Percentiles rank a stretch among this genome's conserved stretches.
Conservation (phyloP, 2,888 invertebrate species). For the Dryobotodes eremita region DNA sequence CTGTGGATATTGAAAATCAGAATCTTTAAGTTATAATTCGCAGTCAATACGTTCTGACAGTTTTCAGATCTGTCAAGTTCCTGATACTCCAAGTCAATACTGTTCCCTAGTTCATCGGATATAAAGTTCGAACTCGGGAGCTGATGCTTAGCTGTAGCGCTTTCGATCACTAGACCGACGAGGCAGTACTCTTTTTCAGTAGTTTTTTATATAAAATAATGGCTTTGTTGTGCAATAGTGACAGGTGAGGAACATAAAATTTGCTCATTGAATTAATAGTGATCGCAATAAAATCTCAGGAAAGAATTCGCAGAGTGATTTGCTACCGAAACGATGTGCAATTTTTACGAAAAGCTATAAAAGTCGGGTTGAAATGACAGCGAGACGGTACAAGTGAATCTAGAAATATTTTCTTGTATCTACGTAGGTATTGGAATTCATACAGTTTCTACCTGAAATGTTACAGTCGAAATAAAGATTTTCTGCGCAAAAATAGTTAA, state of each 20-base stretch:
- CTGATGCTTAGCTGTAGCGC: no score
- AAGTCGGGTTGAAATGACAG: constrained; percentile 48
- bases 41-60: not conserved
- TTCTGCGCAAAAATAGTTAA: not conserved
- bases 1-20: not conserved
- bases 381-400: constrained; percentile 27
- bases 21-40: not conserved
- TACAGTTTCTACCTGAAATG: not conserved
- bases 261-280: constrained; percentile 51
- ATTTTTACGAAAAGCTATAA: constrained; percentile 54
- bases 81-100: not conserved
- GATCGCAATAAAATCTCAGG: constrained; percentile 44
- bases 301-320: constrained; percentile 54
- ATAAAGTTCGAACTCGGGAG: no score
- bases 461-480: not conserved
- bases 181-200: no score
- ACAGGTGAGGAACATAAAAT: constrained; percentile 41
- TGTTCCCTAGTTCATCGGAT: not conserved
- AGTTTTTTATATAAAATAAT: no score
- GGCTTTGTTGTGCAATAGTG: not conserved
- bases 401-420: constrained; percentile 16
- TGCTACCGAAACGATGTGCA: constrained; percentile 45
- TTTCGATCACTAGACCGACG: no score
- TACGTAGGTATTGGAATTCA: not conserved
- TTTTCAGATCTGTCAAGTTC: not conserved